phyloP scores from a whole-genome alignment of 1,140 invertebrate genomes.

The Aleiodes sp. region DNA sequence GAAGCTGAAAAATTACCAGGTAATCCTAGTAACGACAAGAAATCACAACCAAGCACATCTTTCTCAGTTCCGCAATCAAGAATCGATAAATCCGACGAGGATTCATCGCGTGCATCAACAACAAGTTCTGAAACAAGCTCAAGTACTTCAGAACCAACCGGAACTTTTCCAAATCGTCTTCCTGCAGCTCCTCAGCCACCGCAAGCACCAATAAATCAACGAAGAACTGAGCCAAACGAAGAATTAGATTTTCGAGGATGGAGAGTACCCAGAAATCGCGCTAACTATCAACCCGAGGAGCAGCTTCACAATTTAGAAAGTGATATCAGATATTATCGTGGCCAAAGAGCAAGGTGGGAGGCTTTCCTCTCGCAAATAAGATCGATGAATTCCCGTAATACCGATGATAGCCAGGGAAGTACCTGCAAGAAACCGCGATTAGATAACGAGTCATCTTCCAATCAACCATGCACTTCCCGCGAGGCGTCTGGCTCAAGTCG shows the following conservation, averaged over 20 bases:
- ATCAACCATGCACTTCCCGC: background rate
- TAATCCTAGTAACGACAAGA: background rate
- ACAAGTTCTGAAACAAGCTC: background rate
- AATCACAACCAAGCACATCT: background rate
- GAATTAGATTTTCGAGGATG: background rate
- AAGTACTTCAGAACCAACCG: background rate
- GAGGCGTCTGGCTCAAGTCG: background rate
- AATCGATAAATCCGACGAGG: background rate
- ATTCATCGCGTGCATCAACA: background rate
- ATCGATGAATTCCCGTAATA: background rate
- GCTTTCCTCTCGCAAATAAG: background rate
- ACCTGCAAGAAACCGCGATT: background rate
- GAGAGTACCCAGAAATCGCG: background rate
- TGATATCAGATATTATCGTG: background rate
- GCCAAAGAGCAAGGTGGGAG: background rate
- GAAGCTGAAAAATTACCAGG: constrained; percentile 31
- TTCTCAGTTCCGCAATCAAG: background rate
- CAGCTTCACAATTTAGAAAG: background rate
- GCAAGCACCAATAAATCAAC: background rate
- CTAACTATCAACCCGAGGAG: background rate
- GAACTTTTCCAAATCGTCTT: background rate
- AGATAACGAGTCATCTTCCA: background rate
- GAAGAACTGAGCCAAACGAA: background rate
- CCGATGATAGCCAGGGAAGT: background rate
- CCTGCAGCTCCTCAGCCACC: background rate